Conservation (phyloP, 2,113 vertebrate species). For the Bos taurus region DNA sequence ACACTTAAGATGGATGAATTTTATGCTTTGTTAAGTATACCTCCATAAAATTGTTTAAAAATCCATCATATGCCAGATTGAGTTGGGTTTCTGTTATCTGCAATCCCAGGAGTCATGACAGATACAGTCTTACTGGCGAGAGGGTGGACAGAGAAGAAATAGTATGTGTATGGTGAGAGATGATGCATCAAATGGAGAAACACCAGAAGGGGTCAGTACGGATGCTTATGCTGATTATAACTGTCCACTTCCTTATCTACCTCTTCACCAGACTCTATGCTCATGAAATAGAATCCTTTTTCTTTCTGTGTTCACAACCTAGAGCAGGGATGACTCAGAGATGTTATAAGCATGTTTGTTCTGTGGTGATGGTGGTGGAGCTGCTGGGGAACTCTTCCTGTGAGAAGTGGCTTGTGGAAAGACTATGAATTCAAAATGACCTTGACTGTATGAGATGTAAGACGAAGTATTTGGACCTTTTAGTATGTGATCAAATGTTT, state of each 20-base stretch:
- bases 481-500: neutral
- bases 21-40: neutral
- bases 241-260: neutral
- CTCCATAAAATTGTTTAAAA: neutral
- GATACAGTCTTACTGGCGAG: neutral
- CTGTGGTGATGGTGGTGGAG: fast-evolving
- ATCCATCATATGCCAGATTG: neutral
- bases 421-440: neutral
- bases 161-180: neutral
- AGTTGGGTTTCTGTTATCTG: neutral
- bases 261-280: neutral
- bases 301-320: neutral
- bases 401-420: neutral
- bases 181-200: neutral
- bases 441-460: neutral
- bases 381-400: neutral
- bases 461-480: neutral
- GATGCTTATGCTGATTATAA: neutral
- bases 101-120: neutral
- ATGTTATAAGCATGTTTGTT: neutral
- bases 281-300: neutral
- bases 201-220: neutral
- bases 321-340: neutral
- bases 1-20: neutral
- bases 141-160: neutral